Evolutionary conservation across 2,888 invertebrate species (phyloP), one percentile per base, ranked within the genome.

Genomic region (Drosophila rellima): DNA sequence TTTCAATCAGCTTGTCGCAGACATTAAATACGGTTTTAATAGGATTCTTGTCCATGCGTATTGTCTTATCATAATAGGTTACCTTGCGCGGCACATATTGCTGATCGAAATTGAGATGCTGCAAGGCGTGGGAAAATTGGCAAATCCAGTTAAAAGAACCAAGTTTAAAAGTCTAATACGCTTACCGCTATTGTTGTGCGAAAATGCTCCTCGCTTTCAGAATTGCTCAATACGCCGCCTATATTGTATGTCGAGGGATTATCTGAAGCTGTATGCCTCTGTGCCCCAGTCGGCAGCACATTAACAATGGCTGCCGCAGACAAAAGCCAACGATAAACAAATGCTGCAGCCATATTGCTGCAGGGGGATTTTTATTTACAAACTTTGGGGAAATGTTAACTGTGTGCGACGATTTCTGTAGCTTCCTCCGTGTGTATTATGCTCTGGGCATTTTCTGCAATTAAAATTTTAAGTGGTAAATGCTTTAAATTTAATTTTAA

Each of bases 41-140:
- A 0, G 98, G 98, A 93, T 98, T 99, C 40, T 97, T 95, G 90
- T 98, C 98, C 97, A 98, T 98, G 64, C 96, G 94, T 86, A 98
- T 97, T 6, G 97, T 96, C 75, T 96, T 96, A 77, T 97, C 96
- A 89, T 97, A 96, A 88, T 98, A 97, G 0, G 96, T 96, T 7
- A 97, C 95, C 55, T 97, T 97, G 74, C 95, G 95, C 2, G 96
- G 96, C 31, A 97, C 96, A 91, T 96, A 96, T 70, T 95, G 95
- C 72, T 95, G 95, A 92, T 97, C 96, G 90, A 97, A 97, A 92
- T 97, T 97, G 39, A 97, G 93, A 90, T 96, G 96, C 97, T 98
- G 93, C n/a, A 20, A 1, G 20, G 29, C 5, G 11, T 3, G 33
- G 17, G 35, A n/a, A 35, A 18, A 51, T 62, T 55, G 50, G 35